These are phyloP conservation scores for Trachemys scripta DNA, from an alignment of 2,113 vertebrate genomes.

Conservation along the genomic window DNA sequence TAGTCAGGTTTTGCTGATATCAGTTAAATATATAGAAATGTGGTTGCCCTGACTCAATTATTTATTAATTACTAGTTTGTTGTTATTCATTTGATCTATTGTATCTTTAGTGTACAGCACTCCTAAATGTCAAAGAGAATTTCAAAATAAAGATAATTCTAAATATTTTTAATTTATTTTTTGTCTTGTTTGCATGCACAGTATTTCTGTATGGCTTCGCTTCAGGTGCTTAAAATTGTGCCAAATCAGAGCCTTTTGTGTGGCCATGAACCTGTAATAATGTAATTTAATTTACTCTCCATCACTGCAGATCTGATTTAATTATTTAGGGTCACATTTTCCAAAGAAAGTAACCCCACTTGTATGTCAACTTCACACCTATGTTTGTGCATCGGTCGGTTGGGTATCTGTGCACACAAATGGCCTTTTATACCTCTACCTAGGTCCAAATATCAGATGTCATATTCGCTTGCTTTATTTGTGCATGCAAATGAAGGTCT, in stretches of 20 bases:
- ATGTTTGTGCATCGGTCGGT: neutral
- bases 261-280: neutral
- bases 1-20: neutral
- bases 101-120: neutral
- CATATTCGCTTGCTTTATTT: neutral
- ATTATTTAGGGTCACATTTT: neutral
- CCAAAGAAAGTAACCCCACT: neutral
- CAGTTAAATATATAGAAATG: neutral
- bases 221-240: neutral
- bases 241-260: neutral
- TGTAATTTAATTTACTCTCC: neutral
- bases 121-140: no score
- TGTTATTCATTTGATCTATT: neutral
- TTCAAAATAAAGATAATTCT: no score
- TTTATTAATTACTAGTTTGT: neutral
- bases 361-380: neutral
- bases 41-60: neutral
- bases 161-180: neutral
- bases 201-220: neutral
- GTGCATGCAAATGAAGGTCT: neutral
- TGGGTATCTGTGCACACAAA: neutral
- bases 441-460: neutral
- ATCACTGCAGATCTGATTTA: neutral
- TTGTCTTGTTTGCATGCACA: neutral
- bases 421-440: neutral